These are phyloP conservation scores for Lepidotrigona ventralis DNA, from an alignment of 1,140 invertebrate species.

Conservation along the genomic window DNA sequence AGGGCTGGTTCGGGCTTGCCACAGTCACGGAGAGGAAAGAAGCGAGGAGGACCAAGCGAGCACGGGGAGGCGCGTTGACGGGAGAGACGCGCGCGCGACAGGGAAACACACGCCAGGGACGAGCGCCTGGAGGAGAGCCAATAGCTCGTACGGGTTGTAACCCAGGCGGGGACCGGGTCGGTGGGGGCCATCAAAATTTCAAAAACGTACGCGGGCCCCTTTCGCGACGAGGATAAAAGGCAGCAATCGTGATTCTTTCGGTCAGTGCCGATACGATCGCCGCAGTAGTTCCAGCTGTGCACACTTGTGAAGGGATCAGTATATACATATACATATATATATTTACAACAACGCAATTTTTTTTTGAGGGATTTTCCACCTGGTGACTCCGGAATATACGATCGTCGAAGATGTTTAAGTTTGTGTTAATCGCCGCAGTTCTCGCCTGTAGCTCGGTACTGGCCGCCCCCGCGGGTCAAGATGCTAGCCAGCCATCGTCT, in stretches of 20 bases:
- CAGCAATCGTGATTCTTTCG: slow-evolving; percentile 80
- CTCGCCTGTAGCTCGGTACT: slow-evolving; percentile 74
- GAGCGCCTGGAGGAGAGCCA: slow-evolving; percentile 69
- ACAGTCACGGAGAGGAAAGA: slow-evolving; percentile 41
- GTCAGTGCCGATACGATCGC: slow-evolving; percentile 80
- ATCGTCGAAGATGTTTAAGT: slow-evolving; percentile 80
- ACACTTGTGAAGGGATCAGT: neutral
- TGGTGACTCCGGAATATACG: slow-evolving; percentile 9
- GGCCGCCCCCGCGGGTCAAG: slow-evolving; percentile 80
- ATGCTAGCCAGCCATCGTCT: slow-evolving; percentile 65
- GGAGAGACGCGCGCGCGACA: slow-evolving; percentile 44
- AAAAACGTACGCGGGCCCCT: slow-evolving; percentile 81
- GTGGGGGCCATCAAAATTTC: slow-evolving; percentile 86
- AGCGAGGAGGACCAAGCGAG: slow-evolving; percentile 37
- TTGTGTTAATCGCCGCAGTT: slow-evolving; percentile 76
- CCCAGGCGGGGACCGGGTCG: slow-evolving; percentile 77
- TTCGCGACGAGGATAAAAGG: slow-evolving; percentile 81
- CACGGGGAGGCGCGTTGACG: slow-evolving; percentile 48
- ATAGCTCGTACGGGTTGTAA: slow-evolving; percentile 66
- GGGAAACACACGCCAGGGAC: slow-evolving; percentile 34
- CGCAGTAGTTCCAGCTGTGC: slow-evolving; percentile 47
- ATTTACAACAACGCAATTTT: neutral
- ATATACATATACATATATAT: neutral
- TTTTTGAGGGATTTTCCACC: neutral
- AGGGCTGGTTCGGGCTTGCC: slow-evolving; percentile 45